Conservation (phyloP, 2,113 vertebrate species). For the Pheucticus melanocephalus region DNA sequence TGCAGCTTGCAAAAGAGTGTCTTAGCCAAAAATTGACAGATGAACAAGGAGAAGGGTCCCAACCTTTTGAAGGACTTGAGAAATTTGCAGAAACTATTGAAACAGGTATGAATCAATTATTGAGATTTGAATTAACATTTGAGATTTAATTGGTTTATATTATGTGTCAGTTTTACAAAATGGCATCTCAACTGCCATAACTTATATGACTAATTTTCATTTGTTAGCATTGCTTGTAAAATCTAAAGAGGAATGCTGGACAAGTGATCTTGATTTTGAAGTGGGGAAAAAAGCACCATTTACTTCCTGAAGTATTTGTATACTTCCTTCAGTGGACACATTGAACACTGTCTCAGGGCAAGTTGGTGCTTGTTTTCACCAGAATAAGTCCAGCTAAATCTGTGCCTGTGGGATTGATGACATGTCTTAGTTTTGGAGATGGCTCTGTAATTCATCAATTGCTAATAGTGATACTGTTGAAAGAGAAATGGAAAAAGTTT, state of each 20-base stretch:
- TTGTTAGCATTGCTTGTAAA: background rate
- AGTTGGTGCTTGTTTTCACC: background rate
- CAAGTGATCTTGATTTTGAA: background rate
- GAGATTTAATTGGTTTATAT: background rate
- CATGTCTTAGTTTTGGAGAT: background rate
- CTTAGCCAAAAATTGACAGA: slow-evolving; percentile 94
- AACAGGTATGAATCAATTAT: slow-evolving; percentile 78
- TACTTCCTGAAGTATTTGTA: background rate
- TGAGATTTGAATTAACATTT: background rate
- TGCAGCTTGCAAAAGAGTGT: slow-evolving; percentile 97
- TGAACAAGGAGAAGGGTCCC: slow-evolving; percentile 92
- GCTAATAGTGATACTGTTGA: background rate
- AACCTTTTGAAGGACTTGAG: slow-evolving; percentile 95
- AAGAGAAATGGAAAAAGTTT: background rate
- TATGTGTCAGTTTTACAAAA: background rate
- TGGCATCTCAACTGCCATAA: background rate
- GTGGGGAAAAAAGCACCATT: fast-evolving
- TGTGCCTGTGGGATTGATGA: background rate
- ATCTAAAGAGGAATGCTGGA: background rate
- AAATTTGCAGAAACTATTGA: slow-evolving; percentile 99
- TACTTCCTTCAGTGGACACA: background rate
- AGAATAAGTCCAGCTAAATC: background rate
- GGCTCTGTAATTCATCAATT: background rate
- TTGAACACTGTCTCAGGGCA: background rate
- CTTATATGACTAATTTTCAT: background rate